Percentiles rank a stretch among this genome's conserved stretches.
Evolutionary conservation across 1,140 invertebrate species (phyloP).

Genomic region (Radopholus similis): DNA sequence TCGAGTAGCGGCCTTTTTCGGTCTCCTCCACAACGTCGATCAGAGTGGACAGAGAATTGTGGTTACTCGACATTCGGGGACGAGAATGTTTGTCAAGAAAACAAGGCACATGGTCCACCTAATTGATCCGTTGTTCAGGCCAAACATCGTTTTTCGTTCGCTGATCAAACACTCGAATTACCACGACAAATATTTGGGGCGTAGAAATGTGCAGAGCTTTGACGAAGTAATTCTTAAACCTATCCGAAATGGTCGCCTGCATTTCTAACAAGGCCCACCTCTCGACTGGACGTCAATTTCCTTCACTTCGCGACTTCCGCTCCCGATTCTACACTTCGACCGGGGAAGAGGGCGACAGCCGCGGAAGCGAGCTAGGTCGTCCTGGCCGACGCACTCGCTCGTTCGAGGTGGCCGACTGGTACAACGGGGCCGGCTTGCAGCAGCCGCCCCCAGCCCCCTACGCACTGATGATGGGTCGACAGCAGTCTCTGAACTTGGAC

Average conservation of each 20-base stretch:
- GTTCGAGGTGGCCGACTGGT: constrained; percentile 16
- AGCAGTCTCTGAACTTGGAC: neutral
- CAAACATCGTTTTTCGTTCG: constrained; percentile 14
- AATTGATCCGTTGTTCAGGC: constrained; percentile 13
- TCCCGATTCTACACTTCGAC: constrained; percentile 1
- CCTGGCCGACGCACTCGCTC: constrained; percentile 13
- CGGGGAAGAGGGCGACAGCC: neutral
- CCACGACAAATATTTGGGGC: neutral
- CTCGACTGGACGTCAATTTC: neutral
- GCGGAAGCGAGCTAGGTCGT: neutral
- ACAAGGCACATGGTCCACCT: neutral
- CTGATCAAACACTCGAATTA: constrained; percentile 26
- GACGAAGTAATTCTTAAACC: constrained; percentile 20
- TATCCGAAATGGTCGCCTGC: neutral
- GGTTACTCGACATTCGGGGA: constrained; percentile 27
- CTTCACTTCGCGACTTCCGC: neutral
- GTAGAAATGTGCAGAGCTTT: constrained; percentile 37
- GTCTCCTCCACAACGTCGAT: constrained; percentile 29
- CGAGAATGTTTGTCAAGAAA: constrained; percentile 22
- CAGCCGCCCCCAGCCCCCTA: neutral
- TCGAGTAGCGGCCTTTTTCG: constrained; percentile 36
- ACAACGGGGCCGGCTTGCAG: neutral
- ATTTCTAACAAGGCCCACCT: too few relatives aligned
- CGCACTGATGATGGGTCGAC: neutral
- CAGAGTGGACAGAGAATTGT: constrained; percentile 31